Conservation (phyloP, 2,113 vertebrate species). For the Sphyrna mokarran region DNA sequence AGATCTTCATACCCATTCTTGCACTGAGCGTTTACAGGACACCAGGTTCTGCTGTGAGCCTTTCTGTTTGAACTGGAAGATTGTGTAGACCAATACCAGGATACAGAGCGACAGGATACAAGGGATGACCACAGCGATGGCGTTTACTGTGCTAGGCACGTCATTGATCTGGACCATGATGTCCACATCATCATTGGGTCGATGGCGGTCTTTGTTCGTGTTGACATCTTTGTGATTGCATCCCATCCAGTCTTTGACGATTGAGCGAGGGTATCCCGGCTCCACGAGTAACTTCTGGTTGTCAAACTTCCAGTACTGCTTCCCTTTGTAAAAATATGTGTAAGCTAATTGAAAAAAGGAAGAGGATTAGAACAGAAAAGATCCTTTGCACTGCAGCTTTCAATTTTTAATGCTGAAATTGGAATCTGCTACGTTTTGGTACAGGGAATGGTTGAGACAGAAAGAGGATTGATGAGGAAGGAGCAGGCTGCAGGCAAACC, state of each 20-base stretch:
- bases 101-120: slow-evolving; percentile 94
- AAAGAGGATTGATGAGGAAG: background rate
- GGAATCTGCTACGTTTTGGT: background rate
- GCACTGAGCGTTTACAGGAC: slow-evolving; percentile 95
- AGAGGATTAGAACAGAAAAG: background rate
- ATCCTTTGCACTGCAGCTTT: background rate
- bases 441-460: background rate
- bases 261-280: slow-evolving; percentile 87
- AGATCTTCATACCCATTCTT: slow-evolving; percentile 93
- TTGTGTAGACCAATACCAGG: slow-evolving; percentile 93
- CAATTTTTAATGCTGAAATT: background rate
- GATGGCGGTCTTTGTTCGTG: slow-evolving; percentile 77
- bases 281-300: slow-evolving; percentile 94
- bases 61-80: slow-evolving; percentile 99
- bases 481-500: background rate
- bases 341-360: slow-evolving; percentile 67
- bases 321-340: slow-evolving; percentile 97
- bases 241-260: slow-evolving; percentile 97
- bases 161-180: slow-evolving; percentile 97
- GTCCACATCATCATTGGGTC: slow-evolving; percentile 84
- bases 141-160: slow-evolving; percentile 85
- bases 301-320: slow-evolving; percentile 98
- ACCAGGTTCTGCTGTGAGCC: slow-evolving; percentile 82
- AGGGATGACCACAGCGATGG: slow-evolving; percentile 93
- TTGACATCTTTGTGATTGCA: slow-evolving; percentile 88